phyloP scores from a whole-genome alignment of 2,113 vertebrate genomes.

The Entomyzon cyanotis region DNA sequence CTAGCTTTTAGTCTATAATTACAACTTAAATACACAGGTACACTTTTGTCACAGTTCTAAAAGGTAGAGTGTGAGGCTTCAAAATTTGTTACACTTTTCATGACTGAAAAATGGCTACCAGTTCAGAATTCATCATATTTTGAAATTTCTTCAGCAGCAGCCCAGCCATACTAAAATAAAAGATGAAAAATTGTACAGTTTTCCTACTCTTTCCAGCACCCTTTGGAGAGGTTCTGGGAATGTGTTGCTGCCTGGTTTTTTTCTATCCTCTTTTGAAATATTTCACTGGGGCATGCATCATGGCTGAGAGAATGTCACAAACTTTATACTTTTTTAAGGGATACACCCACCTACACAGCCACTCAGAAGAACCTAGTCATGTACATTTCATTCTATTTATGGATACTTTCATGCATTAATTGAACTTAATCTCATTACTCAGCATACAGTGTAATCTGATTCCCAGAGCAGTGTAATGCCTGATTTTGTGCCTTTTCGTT shows the following conservation, averaged over 20 bases:
- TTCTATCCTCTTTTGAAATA: not conserved
- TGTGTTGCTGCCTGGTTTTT: rapidly evolving
- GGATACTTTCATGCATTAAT: not conserved
- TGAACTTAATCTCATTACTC: not conserved
- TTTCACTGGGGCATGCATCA: not conserved
- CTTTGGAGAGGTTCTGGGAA: not conserved
- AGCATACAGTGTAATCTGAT: not conserved
- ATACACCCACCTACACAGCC: not conserved
- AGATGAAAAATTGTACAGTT: not conserved
- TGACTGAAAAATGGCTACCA: not conserved
- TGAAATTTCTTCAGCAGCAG: not conserved
- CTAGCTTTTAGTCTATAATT: not conserved
- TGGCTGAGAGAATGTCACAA: not conserved
- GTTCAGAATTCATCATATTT: not conserved
- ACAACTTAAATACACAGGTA: not conserved
- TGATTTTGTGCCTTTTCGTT: not conserved
- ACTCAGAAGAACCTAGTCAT: not conserved
- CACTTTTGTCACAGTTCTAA: not conserved
- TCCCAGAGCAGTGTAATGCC: not conserved
- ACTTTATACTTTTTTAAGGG: not conserved
- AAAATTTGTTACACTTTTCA: not conserved
- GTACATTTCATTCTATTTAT: not conserved
- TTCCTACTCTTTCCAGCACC: not conserved
- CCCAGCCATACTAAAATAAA: not conserved
- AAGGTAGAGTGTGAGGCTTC: not conserved